Percentiles rank a stretch among this genome's conserved stretches.
Evolutionary conservation across 1,140 invertebrate species (phyloP).

Genomic region (Oppia nitens): DNA sequence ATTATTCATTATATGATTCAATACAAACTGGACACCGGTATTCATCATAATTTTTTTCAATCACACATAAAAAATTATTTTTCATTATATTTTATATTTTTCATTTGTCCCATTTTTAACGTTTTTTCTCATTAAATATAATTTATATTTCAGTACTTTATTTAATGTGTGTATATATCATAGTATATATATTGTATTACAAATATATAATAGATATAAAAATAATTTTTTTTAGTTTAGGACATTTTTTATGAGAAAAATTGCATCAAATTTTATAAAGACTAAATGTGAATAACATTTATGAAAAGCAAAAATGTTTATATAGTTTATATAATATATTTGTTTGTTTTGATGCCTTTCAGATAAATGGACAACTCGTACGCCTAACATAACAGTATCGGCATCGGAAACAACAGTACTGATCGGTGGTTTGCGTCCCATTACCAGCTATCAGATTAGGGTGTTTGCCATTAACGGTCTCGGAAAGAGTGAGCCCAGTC

Average conservation of each 20-base stretch:
- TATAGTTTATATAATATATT: background rate
- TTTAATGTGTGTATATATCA: no score
- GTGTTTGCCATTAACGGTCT: constrained; percentile 92
- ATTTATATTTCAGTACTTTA: no score
- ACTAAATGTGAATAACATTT: background rate
- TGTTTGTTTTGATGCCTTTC: background rate
- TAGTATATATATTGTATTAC: no score
- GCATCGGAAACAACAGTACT: constrained; percentile 56
- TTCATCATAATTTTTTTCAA: no score
- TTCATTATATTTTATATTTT: no score
- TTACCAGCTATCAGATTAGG: constrained; percentile 84
- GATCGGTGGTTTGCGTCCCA: constrained; percentile 61
- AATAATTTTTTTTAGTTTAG: no score
- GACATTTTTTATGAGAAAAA: background rate
- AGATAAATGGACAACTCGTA: constrained; percentile 20
- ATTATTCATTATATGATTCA: constrained; percentile 32
- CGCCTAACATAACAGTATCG: constrained; percentile 31
- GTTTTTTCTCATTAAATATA: no score
- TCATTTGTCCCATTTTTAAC: no score
- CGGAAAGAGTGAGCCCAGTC: constrained; percentile 77
- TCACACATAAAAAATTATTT: no score
- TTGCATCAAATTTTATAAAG: background rate
- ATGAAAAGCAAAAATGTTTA: background rate
- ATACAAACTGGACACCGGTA: constrained; percentile 25
- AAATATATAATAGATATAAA: no score